Percentiles rank a stretch among this genome's conserved stretches.
Conservation (phyloP, 1,140 invertebrate species). For the Neomicropteryx cornuta region DNA sequence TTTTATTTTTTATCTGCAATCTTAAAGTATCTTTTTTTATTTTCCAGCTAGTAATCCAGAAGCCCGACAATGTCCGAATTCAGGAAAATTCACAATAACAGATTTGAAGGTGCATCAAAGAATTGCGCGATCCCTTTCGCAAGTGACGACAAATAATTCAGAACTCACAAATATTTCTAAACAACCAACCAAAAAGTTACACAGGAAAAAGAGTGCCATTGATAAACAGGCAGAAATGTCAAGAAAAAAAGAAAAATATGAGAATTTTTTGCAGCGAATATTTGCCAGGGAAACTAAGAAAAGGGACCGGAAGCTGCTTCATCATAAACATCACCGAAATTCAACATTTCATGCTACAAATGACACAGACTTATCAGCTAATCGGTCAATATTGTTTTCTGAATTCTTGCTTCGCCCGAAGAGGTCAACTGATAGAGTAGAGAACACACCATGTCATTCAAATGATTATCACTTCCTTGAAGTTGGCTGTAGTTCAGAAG, state of each 20-base stretch:
- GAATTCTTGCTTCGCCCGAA: conserved; percentile 21
- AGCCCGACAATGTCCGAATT: conserved; percentile 57
- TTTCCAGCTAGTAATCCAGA: conserved; percentile 60
- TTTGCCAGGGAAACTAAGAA: conserved; percentile 25
- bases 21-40: conserved; percentile 14
- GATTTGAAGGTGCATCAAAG: conserved; percentile 36
- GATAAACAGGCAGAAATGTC: conserved; percentile 27
- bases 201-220: conserved; percentile 22
- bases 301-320: conserved; percentile 9
- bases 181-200: conserved; percentile 10
- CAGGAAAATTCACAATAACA: conserved; percentile 59
- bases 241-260: conserved; percentile 29
- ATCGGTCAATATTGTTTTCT: too few species aligned
- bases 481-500: conserved; percentile 56
- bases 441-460: conserved; percentile 19
- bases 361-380: too few species aligned
- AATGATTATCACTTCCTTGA: conserved; percentile 48
- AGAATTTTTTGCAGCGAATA: conserved; percentile 35
- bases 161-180: conserved; percentile 1
- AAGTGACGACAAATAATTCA: neutral
- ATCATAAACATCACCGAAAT: too few species aligned
- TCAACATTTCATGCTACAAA: too few species aligned
- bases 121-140: conserved; percentile 20
- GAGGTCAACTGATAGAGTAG: conserved; percentile 23
- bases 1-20: neutral